Evolutionary conservation across 2,797 vertebrate genomes (phyloP).

Genomic region (Scyliorhinus canicula): DNA sequence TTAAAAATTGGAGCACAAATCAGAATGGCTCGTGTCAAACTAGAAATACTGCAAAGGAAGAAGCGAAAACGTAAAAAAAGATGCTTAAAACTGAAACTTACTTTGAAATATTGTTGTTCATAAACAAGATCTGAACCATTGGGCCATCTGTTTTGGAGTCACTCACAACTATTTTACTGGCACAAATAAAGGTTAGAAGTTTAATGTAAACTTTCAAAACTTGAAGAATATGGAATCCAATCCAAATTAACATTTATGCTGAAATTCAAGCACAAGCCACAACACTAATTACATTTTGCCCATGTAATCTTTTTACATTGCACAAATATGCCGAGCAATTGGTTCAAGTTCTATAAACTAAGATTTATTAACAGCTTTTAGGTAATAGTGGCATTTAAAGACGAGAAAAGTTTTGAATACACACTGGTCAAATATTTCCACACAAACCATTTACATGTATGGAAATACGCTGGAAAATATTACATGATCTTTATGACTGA

Average conservation of each 20-base stretch:
- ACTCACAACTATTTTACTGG: slow-evolving; percentile 73
- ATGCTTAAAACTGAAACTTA: slow-evolving; percentile 63
- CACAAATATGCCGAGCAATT: neutral
- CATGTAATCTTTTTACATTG: neutral
- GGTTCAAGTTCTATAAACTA: neutral
- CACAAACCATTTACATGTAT: neutral
- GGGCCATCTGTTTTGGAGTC: slow-evolving; percentile 79
- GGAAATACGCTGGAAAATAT: slow-evolving; percentile 26
- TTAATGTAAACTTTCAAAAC: neutral
- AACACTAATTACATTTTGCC: neutral
- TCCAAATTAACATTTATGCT: neutral
- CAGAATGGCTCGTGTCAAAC: neutral
- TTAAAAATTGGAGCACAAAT: slow-evolving; percentile 11
- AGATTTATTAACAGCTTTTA: neutral
- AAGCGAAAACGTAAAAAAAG: neutral
- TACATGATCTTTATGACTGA: neutral
- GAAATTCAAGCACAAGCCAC: neutral
- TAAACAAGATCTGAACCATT: slow-evolving; percentile 83
- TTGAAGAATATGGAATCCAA: neutral
- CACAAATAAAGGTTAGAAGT: slow-evolving; percentile 41
- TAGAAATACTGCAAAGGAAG: neutral
- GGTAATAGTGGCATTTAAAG: neutral
- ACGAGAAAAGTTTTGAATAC: neutral
- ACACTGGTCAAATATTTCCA: neutral
- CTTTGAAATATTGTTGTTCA: slow-evolving; percentile 90